A percentile compares a stretch with the other conserved stretches of the same genome.
These are phyloP conservation scores for Trichomycterus rosablanca DNA, from an alignment of 2,113 vertebrate species.

Conservation along the genomic window DNA sequence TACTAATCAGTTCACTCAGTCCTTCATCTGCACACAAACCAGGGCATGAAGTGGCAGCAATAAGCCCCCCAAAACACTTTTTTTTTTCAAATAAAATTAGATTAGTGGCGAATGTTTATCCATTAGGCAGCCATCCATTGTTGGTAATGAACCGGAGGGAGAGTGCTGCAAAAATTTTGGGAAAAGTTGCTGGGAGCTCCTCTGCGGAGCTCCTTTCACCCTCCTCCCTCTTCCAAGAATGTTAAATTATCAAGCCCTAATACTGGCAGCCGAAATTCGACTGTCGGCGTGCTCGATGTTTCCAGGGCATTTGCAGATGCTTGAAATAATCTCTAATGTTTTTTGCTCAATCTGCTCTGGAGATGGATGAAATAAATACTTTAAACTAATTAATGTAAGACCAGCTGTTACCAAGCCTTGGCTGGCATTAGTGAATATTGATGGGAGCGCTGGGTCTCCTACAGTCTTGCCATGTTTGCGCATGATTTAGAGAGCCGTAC, in stretches of 20 bases:
- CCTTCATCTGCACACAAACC: conserved; percentile 10
- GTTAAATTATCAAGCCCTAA: conserved; percentile 71
- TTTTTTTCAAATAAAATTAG: conserved; percentile 62
- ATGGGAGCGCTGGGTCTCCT: conserved; percentile 90
- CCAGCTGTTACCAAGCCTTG: conserved; percentile 99
- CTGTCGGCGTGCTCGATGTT: conserved; percentile 92
- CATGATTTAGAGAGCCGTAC: conserved; percentile 93
- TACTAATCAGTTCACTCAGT: conserved; percentile 43
- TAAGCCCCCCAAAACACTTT: conserved; percentile 64
- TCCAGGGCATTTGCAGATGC: conserved; percentile 99
- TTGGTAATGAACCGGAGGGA: conserved; percentile 72
- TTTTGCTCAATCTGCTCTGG: conserved; percentile 99
- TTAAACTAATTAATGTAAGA: conserved; percentile 99
- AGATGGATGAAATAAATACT: conserved; percentile 99
- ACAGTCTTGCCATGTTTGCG: conserved; percentile 91
- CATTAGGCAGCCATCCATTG: conserved; percentile 72
- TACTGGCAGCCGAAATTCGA: conserved; percentile 85
- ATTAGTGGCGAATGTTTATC: conserved; percentile 70
- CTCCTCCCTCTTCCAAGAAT: conserved; percentile 51
- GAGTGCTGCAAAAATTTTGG: conserved; percentile 64
- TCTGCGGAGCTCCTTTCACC: conserved; percentile 67
- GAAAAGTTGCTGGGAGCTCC: conserved; percentile 66
- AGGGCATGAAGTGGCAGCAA: conserved; percentile 31
- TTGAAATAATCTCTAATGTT: conserved; percentile 99
- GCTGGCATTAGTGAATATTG: conserved; percentile 98